Evolutionary conservation across 2,113 vertebrate genomes (phyloP).

Genomic region (Ictalurus punctatus): DNA sequence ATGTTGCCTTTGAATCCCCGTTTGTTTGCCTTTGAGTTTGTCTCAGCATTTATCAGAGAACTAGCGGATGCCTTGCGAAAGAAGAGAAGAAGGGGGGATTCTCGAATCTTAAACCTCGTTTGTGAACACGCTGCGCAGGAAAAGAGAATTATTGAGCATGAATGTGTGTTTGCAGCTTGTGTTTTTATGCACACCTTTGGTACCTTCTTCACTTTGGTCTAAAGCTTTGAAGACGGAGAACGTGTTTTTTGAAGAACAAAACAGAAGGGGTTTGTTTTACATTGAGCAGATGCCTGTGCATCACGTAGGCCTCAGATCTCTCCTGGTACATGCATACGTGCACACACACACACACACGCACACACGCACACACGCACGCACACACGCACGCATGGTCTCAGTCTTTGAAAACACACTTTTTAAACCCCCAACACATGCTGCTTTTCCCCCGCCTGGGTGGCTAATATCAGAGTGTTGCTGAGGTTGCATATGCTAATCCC

Average conservation of each 20-base stretch:
- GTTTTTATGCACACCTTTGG: constrained; percentile 62
- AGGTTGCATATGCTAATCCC: constrained; percentile 50
- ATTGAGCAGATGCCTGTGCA: constrained; percentile 65
- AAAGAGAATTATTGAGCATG: constrained; percentile 66
- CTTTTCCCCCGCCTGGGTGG: constrained; percentile 26
- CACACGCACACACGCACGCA: not conserved
- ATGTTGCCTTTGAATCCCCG: constrained; percentile 46
- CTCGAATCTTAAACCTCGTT: constrained; percentile 61
- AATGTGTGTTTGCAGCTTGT: constrained; percentile 67
- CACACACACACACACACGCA: not conserved
- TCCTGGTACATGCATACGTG: constrained; percentile 35
- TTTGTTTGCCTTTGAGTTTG: constrained; percentile 55
- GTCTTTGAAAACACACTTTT: constrained; percentile 8
- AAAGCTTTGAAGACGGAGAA: constrained; percentile 66
- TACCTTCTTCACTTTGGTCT: constrained; percentile 63
- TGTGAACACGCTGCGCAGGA: constrained; percentile 58
- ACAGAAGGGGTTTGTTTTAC: constrained; percentile 62
- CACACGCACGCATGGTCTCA: not conserved
- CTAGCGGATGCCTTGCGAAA: constrained; percentile 31
- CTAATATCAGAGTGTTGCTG: constrained; percentile 57
- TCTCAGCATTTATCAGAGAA: constrained; percentile 49
- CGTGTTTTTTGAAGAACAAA: constrained; percentile 60
- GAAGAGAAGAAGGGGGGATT: constrained; percentile 13
- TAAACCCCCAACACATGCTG: constrained; percentile 22
- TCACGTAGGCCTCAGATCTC: constrained; percentile 42